These are phyloP conservation scores for Stercorarius parasiticus DNA, from an alignment of 2,113 vertebrate species.

Conservation along the genomic window DNA sequence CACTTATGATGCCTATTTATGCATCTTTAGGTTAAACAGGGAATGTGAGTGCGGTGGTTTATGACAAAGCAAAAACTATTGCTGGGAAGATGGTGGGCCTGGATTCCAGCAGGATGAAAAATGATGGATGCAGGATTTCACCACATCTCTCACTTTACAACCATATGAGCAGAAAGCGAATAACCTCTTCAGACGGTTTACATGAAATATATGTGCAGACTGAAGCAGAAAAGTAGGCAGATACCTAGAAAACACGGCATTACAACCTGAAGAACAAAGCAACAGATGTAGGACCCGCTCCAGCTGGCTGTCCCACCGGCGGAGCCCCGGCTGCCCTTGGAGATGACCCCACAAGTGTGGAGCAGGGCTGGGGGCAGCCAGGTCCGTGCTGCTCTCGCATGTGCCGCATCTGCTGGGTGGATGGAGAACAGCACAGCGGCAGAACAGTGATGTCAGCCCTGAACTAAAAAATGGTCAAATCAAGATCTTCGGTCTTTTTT, in stretches of 20 bases:
- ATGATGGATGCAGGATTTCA: background rate
- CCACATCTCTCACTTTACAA: background rate
- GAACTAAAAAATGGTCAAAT: background rate
- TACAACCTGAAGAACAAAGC: rapidly evolving
- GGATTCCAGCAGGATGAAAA: background rate
- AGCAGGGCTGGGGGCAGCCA: background rate
- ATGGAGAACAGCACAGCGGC: background rate
- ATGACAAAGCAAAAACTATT: background rate
- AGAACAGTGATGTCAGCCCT: background rate
- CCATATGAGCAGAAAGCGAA: background rate
- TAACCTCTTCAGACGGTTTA: background rate
- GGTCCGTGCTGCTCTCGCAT: rapidly evolving
- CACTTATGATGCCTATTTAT: background rate
- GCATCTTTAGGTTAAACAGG: background rate
- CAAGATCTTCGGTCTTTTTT: background rate
- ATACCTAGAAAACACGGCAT: background rate
- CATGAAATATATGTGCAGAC: background rate
- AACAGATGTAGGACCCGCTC: rapidly evolving
- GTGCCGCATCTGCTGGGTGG: rapidly evolving
- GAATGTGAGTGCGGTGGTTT: background rate
- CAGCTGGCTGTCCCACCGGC: background rate
- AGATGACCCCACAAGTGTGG: rapidly evolving
- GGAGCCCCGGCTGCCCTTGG: rapidly evolving
- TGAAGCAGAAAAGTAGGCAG: background rate
- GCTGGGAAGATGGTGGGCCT: background rate